Evolutionary conservation across 2,113 vertebrate genomes (phyloP).

Genomic region (Planiliza haematocheilus): DNA sequence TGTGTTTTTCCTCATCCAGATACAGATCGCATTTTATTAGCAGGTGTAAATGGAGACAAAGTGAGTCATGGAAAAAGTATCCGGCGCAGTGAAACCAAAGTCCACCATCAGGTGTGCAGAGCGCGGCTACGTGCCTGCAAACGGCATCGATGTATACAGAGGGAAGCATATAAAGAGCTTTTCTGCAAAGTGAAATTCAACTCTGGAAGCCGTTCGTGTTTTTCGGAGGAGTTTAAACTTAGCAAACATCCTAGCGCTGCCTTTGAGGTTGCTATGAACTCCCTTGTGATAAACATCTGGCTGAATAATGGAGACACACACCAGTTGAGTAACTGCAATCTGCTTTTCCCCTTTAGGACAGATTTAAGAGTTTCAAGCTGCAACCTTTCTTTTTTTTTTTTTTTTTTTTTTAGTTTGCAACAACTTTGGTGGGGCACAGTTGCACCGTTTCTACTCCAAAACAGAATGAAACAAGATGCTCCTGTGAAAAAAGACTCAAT

Average conservation of each 20-base stretch:
- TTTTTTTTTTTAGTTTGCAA: neutral
- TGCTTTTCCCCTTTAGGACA: constrained; percentile 6
- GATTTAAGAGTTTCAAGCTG: constrained; percentile 25
- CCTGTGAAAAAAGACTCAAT: too few relatives aligned
- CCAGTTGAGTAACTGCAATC: constrained; percentile 30
- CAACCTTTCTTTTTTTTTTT: neutral
- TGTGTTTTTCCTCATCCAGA: constrained; percentile 22
- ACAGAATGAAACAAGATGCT: neutral
- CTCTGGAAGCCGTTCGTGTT: neutral
- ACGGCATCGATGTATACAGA: neutral
- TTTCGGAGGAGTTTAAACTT: neutral
- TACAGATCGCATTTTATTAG: constrained; percentile 57
- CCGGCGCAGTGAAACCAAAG: constrained; percentile 35
- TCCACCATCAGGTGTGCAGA: constrained; percentile 38
- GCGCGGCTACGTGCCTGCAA: constrained; percentile 9
- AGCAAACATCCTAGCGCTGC: neutral
- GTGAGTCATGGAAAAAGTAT: constrained; percentile 67
- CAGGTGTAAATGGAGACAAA: constrained; percentile 61
- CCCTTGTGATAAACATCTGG: constrained; percentile 5
- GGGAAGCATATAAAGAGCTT: neutral
- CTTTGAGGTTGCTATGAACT: constrained; percentile 7
- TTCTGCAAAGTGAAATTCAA: neutral
- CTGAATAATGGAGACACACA: constrained; percentile 19
- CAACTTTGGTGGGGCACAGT: neutral
- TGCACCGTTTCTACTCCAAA: neutral